phyloP scores from a whole-genome alignment of 2,888 invertebrate species.

The Agrochola litura region DNA sequence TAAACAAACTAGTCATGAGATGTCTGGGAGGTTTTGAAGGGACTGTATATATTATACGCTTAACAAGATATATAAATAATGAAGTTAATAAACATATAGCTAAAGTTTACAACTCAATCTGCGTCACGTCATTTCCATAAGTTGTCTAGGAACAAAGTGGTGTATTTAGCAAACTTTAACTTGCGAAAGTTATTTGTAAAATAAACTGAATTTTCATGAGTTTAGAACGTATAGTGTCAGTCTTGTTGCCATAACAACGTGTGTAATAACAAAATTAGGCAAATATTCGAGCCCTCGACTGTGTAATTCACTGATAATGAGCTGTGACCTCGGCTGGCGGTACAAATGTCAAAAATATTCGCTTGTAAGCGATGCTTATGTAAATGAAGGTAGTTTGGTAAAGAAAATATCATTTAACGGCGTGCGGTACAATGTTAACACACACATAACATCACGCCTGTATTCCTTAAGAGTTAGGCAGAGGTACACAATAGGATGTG shows the following conservation, averaged over 20 bases:
- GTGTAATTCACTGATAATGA: constrained; percentile 62
- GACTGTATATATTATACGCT: too few species aligned
- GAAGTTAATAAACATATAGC: background rate
- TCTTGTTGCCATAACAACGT: constrained; percentile 76
- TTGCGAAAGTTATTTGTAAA: constrained; percentile 19
- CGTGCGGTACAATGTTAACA: background rate
- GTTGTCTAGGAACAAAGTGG: background rate
- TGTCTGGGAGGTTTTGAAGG: too few species aligned
- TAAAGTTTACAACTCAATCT: constrained; percentile 3
- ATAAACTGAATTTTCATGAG: constrained; percentile 53
- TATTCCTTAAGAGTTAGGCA: background rate
- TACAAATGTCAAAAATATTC: constrained; percentile 49
- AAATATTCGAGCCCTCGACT: constrained; percentile 69
- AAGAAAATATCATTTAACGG: constrained; percentile 2
- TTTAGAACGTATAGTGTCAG: constrained; percentile 37
- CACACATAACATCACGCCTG: background rate
- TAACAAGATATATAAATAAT: background rate
- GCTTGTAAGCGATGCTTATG: constrained; percentile 40
- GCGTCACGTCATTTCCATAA: background rate
- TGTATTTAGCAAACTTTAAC: background rate
- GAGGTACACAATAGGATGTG: background rate
- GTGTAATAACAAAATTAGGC: constrained; percentile 86
- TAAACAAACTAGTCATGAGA: too few species aligned
- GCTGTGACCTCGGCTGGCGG: constrained; percentile 57
- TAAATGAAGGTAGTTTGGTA: constrained; percentile 27